Evolutionary conservation across 2,113 vertebrate species (phyloP), one percentile per base, ranked within the genome.

Genomic region (Dinomys branickii): DNA sequence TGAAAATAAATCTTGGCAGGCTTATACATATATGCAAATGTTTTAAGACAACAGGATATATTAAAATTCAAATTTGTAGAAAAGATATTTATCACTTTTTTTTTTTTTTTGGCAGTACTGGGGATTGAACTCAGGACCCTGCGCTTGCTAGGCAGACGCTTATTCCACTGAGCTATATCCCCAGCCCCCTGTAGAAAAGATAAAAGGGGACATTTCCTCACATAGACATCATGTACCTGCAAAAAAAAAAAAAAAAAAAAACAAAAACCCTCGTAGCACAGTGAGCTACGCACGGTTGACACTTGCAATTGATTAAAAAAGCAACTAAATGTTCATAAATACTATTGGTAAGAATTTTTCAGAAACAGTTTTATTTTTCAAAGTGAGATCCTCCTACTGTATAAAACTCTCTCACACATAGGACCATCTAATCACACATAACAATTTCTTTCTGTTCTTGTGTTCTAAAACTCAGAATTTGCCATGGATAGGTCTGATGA

Each of bases 31-130:
- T 56, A 50, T 71, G 44, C 82, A 95, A 94, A 63, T 97, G 95
- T 88, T 94, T 91, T 73, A 93, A 95, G 85, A 96, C 61, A 90
- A 90, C 33, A 30, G 47, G n/a, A 63, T 84, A 73, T 85, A 93
- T 96, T 95, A 92, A 96, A 96, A 95, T 94, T 90, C 41, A 96
- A 82, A 82, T 93, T 94, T 78, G 92, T 82, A 93, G 73, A 90
- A 85, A 96, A 90, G 84, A 85, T 61, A 81, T n/a, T n/a, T n/a
- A n/a, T n/a, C n/a, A n/a, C n/a, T n/a, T n/a, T n/a, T n/a, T n/a
- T n/a, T n/a, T n/a, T n/a, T n/a, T n/a, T n/a, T n/a, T n/a, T n/a
- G n/a, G n/a, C n/a, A n/a, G n/a, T n/a, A n/a, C n/a, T n/a, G n/a
- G n/a, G n/a, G n/a, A n/a, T n/a, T n/a, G n/a, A n/a, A n/a, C n/a